Conservation (phyloP, 2,797 vertebrate genomes). For the Enteromius trimaculatus region DNA sequence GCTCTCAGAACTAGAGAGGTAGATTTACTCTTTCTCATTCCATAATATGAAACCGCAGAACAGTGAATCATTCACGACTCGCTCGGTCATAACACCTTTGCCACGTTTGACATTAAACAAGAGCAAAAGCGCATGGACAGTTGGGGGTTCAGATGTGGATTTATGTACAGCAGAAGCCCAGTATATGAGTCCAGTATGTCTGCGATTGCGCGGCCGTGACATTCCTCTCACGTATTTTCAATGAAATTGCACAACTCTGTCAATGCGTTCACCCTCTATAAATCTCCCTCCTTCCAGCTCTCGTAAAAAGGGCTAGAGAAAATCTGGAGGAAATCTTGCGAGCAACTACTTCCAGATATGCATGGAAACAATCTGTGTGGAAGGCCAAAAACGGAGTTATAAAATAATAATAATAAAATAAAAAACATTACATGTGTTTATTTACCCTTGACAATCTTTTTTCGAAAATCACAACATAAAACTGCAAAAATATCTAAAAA, state of each 20-base stretch:
- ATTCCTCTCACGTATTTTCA: constrained; percentile 37
- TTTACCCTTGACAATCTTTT: not conserved
- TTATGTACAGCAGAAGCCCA: constrained; percentile 32
- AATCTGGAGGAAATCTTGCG: not conserved
- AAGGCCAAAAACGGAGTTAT: not conserved
- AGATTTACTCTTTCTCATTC: constrained; percentile 42
- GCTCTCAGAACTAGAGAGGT: constrained; percentile 53
- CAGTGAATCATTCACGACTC: constrained; percentile 3
- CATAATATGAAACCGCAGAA: constrained; percentile 22
- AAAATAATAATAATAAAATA: not conserved
- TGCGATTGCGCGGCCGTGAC: constrained; percentile 24
- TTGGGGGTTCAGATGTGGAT: not conserved
- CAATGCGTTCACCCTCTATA: constrained; percentile 9
- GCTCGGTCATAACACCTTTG: constrained; percentile 9
- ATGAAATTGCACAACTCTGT: constrained; percentile 40
- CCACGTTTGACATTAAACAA: constrained; percentile 19
- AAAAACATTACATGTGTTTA: not conserved
- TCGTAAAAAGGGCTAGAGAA: constrained; percentile 1
- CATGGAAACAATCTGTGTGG: not conserved
- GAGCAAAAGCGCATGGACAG: constrained; percentile 5
- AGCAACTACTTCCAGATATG: constrained; percentile 12
- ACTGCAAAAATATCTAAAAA: not conserved
- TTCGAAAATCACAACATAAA: not conserved
- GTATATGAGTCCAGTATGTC: constrained; percentile 57
- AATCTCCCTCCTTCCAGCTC: constrained; percentile 33